These are phyloP conservation scores for Copsychus sechellarum DNA, from an alignment of 2,113 vertebrate species.

Conservation along the genomic window DNA sequence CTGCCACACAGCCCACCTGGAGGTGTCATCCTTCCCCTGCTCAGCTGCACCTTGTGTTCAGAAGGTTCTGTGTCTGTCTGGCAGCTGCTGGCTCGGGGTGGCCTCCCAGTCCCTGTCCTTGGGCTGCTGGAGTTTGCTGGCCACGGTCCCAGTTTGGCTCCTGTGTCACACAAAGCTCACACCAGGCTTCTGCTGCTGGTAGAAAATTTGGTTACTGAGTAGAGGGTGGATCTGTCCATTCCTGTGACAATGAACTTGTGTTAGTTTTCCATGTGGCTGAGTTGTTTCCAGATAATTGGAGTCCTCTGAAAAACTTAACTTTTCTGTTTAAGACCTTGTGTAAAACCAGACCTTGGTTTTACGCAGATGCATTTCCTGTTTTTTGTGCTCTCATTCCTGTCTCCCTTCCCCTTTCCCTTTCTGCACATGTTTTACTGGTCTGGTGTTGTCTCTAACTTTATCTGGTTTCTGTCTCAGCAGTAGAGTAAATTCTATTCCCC, in stretches of 20 bases:
- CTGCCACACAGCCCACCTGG: background rate
- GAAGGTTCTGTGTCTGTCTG: background rate
- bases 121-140: slow-evolving; percentile 5
- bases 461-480: slow-evolving; percentile 66
- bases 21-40: background rate
- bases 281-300: background rate
- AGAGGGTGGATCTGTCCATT: background rate
- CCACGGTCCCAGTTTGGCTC: background rate
- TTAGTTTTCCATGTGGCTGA: background rate
- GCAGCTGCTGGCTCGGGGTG: background rate
- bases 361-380: slow-evolving; percentile 35
- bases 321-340: background rate
- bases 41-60: background rate
- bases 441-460: slow-evolving; percentile 61
- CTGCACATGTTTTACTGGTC: slow-evolving; percentile 58
- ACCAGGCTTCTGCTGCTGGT: background rate
- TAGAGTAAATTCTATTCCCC: slow-evolving; percentile 60
- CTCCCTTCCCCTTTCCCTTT: slow-evolving; percentile 38
- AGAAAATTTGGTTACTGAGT: background rate
- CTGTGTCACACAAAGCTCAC: background rate
- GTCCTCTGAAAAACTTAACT: background rate
- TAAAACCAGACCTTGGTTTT: slow-evolving; percentile 32
- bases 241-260: background rate
- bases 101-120: background rate
- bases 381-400: slow-evolving; percentile 32